Evolutionary conservation across 2,797 vertebrate species (phyloP), one percentile per base, ranked within the genome.

Genomic region (Percopsis omiscomaycus): DNA sequence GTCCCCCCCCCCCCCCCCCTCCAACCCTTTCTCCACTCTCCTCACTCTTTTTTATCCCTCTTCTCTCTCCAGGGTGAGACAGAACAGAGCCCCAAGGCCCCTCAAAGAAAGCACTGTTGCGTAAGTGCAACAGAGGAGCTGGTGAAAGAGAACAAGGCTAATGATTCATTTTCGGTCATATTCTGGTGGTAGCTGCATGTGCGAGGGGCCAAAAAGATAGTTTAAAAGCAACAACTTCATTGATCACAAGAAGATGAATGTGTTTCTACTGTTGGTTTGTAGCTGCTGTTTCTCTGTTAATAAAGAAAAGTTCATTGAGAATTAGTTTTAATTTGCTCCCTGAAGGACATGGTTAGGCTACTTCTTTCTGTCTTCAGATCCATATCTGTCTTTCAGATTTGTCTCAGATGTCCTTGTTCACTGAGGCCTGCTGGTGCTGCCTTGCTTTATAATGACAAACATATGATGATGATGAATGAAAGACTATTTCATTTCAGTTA

Each of bases 161-260:
- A 60, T 69, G 57, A 64, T 73, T 42, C 10, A 55, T 60, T 59
- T 64, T 69, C 16, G 56, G 53, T 64, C 4, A 2, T 9, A 4
- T 30, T 16, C 12, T 53, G 30, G 16, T 47, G 3, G 16, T 67
- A 4, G 13, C 49, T 37, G 50, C 3, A 48, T 15, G n/a, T 15
- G n/a, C 8, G 9, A 8, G 8, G 8, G 37, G 13, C 47, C n/a
- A 15, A 10, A 15, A 48, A 0, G 54, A 16, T 57, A 28, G 14
- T 28, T 65, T 64, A 6, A 53, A 22, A 12, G 2, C 3, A 12
- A 32, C 30, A 3, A 57, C 68, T 64, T 46, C 49, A 58, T 66
- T 54, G 32, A 63, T 3, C 66, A 12, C 10, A 62, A 47, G 22
- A n/a, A 10, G 9, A 63, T 55, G 51, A 14, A 61, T 49, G 45